Evolutionary conservation across 2,888 invertebrate species (phyloP).

Genomic region (Thyatira batis): DNA sequence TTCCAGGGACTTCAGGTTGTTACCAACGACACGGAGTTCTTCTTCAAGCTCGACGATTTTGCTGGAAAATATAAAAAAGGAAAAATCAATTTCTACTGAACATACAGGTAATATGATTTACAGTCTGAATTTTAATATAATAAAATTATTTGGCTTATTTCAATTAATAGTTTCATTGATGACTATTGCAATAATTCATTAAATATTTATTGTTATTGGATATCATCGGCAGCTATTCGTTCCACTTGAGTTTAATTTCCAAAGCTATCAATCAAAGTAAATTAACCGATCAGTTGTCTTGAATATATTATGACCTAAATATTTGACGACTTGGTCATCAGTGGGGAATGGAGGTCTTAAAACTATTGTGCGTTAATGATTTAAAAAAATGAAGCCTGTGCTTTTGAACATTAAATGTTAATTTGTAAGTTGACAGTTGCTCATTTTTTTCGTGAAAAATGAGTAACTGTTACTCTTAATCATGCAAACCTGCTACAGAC

Average conservation of each 20-base stretch:
- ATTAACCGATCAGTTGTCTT: constrained; percentile 33
- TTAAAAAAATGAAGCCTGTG: constrained; percentile 21
- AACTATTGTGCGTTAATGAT: constrained; percentile 30
- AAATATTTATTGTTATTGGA: constrained; percentile 5
- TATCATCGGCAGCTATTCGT: constrained; percentile 14
- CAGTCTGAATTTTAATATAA: not conserved
- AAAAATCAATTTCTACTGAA: constrained; percentile 63
- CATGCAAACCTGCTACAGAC: not conserved
- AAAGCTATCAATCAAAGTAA: constrained; percentile 44
- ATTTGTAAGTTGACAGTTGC: not conserved
- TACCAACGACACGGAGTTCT: constrained; percentile 99
- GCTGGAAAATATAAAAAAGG: constrained; percentile 79
- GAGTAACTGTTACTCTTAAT: not conserved
- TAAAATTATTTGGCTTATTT: not conserved
- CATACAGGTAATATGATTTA: not conserved
- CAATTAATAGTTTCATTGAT: not conserved
- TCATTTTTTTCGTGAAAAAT: not conserved
- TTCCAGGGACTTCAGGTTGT: constrained; percentile 99
- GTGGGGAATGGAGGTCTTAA: constrained; percentile 14
- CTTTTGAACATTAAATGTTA: not conserved
- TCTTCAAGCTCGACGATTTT: constrained; percentile 99
- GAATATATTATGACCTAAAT: constrained; percentile 45
- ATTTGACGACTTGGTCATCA: constrained; percentile 35
- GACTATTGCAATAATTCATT: not conserved
- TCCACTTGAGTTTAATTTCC: constrained; percentile 23